Evolutionary conservation across 2,797 vertebrate species (phyloP).

Genomic region (Meda fulgida): DNA sequence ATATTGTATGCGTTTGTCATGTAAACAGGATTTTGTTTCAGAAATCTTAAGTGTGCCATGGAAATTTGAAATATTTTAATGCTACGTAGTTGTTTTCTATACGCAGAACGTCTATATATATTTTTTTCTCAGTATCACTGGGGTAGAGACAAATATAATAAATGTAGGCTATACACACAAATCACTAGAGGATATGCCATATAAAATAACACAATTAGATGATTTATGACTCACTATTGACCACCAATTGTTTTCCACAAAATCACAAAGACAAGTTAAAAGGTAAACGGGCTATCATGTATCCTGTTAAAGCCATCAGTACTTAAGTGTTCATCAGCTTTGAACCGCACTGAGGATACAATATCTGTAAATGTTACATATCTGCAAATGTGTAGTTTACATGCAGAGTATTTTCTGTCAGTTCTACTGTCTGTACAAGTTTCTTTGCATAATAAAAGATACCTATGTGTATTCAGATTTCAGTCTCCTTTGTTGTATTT

Average conservation of each 20-base stretch:
- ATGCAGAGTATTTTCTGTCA: conserved; percentile 72
- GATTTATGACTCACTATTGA: conserved; percentile 74
- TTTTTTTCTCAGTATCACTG: conserved; percentile 73
- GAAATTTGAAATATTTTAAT: conserved; percentile 73
- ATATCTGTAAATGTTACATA: conserved; percentile 79
- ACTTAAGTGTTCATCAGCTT: conserved; percentile 67
- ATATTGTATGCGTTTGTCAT: conserved; percentile 68
- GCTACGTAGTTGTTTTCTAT: conserved; percentile 67
- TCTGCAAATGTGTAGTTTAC: conserved; percentile 71
- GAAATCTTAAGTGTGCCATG: conserved; percentile 88
- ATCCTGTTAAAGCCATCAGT: conserved; percentile 62
- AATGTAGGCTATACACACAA: conserved; percentile 63
- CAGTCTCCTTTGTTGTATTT: conserved; percentile 55
- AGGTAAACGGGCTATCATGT: conserved; percentile 58
- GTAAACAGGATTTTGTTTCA: conserved; percentile 98
- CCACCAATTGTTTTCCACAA: conserved; percentile 57
- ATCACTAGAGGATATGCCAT: conserved; percentile 65
- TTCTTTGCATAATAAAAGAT: conserved; percentile 87
- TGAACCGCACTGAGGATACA: conserved; percentile 81
- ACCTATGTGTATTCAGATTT: conserved; percentile 76
- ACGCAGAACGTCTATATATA: conserved; percentile 65
- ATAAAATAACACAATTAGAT: conserved; percentile 67
- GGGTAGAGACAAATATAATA: conserved; percentile 68
- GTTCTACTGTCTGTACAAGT: conserved; percentile 72
- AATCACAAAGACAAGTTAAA: conserved; percentile 50